Evolutionary conservation across 2,113 vertebrate genomes (phyloP).

Genomic region (Misgurnus mizolepis): DNA sequence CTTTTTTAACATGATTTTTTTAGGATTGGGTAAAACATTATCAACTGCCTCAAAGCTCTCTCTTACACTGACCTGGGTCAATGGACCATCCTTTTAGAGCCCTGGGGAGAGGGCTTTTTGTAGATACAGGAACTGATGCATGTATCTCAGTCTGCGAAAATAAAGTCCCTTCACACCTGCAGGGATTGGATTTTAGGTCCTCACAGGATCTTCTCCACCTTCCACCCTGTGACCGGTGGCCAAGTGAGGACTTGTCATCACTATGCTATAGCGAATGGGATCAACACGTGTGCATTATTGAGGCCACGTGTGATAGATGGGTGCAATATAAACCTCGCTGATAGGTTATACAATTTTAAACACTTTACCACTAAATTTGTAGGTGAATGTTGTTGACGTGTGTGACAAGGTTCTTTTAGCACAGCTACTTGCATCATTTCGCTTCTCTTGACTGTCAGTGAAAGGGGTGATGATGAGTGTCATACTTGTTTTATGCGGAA

Average conservation of each 20-base stretch:
- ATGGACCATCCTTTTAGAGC: too few relatives aligned
- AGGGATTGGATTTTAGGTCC: neutral
- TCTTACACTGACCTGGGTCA: too few relatives aligned
- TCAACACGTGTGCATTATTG: neutral
- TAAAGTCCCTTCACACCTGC: neutral
- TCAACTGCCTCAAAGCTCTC: too few relatives aligned
- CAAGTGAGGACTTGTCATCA: neutral
- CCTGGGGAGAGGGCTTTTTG: too few relatives aligned
- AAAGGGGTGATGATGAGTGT: neutral
- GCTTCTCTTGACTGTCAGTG: constrained; percentile 4
- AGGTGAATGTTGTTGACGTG: constrained; percentile 7
- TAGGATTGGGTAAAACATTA: too few relatives aligned
- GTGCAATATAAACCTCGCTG: neutral
- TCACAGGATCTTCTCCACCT: neutral
- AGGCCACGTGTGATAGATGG: neutral
- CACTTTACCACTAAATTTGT: constrained; percentile 9
- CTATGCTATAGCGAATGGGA: neutral
- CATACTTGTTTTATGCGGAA: neutral
- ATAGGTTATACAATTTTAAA: neutral
- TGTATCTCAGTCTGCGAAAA: neutral
- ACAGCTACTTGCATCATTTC: neutral
- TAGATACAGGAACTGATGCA: neutral
- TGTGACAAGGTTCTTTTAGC: neutral
- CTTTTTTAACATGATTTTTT: too few relatives aligned
- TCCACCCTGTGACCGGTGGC: neutral